Evolutionary conservation across 1,140 invertebrate species (phyloP).

Genomic region (Papilio polyxenes): DNA sequence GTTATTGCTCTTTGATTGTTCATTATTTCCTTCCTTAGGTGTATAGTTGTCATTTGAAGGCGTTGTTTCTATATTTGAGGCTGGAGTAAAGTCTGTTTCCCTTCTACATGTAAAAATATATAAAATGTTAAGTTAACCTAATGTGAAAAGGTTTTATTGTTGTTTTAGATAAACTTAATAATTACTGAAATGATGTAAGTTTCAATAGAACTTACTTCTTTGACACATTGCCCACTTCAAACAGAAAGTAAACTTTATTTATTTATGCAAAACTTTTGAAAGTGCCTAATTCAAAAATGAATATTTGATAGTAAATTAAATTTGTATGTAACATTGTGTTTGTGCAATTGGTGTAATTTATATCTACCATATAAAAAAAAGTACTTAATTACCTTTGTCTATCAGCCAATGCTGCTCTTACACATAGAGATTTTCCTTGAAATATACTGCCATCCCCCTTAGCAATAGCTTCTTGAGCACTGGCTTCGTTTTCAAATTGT

Average conservation of each 20-base stretch:
- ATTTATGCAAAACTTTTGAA: neutral
- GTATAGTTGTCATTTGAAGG: constrained; percentile 42
- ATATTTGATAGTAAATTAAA: too few species aligned
- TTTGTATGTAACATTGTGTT: too few species aligned
- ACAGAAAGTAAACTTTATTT: too few species aligned
- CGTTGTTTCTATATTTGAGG: constrained; percentile 48
- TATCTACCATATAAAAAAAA: neutral
- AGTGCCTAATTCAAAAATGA: too few species aligned
- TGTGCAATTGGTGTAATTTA: too few species aligned
- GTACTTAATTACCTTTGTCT: constrained; percentile 50
- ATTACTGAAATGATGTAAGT: neutral
- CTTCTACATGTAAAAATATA: constrained; percentile 39
- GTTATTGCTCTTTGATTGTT: constrained; percentile 61
- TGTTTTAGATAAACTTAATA: neutral
- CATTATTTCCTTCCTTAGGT: constrained; percentile 54
- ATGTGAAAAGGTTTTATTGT: constrained; percentile 34
- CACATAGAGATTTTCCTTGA: constrained; percentile 85
- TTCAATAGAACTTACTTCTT: neutral
- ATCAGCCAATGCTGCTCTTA: constrained; percentile 80
- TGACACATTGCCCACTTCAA: too few species aligned
- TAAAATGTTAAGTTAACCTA: neutral
- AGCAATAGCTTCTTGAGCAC: constrained; percentile 87
- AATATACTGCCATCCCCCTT: constrained; percentile 86
- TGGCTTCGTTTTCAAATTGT: constrained; percentile 88
- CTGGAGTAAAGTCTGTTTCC: constrained; percentile 47